Evolutionary conservation across 64 coral and sea anemone species (phyloP).

Genomic region (Porites australiensis): DNA sequence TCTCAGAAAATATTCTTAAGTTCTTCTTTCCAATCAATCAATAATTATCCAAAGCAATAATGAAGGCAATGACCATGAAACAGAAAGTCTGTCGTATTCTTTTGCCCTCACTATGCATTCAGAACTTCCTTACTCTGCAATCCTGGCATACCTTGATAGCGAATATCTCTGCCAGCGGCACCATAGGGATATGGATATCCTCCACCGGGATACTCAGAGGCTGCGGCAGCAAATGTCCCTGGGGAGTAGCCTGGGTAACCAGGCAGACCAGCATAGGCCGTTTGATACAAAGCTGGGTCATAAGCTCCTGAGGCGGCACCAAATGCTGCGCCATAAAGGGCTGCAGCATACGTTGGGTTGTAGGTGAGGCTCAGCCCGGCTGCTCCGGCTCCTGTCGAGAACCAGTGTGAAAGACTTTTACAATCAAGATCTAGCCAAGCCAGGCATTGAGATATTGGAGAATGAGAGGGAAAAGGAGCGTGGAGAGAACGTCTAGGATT

Average conservation of each 20-base stretch:
- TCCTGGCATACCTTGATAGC: slow-evolving; percentile 92
- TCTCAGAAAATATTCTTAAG: neutral
- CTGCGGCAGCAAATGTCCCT: slow-evolving; percentile 59
- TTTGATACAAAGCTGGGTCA: slow-evolving; percentile 84
- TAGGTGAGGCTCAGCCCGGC: slow-evolving; percentile 57
- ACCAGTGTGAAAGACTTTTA: slow-evolving; percentile 45
- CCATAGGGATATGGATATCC: slow-evolving; percentile 82
- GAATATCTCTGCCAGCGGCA: slow-evolving; percentile 56
- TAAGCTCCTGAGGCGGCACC: slow-evolving; percentile 60
- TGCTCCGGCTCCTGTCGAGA: slow-evolving; percentile 58
- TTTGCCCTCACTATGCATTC: slow-evolving; percentile 36
- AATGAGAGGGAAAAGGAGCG: too few relatives aligned
- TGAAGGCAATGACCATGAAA: neutral
- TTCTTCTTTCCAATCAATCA: neutral
- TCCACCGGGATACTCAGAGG: slow-evolving; percentile 55
- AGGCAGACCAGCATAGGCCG: slow-evolving; percentile 68
- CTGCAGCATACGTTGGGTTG: slow-evolving; percentile 75
- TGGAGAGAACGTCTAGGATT: too few relatives aligned
- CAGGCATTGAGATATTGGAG: too few relatives aligned
- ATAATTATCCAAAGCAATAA: neutral
- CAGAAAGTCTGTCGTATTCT: neutral
- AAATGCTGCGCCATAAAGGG: slow-evolving; percentile 82
- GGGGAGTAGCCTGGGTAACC: slow-evolving; percentile 83
- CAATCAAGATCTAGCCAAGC: neutral
- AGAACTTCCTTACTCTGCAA: slow-evolving; percentile 74